These are phyloP conservation scores for Lochmaea capreae DNA, from an alignment of 2,888 invertebrate species.

Conservation along the genomic window DNA sequence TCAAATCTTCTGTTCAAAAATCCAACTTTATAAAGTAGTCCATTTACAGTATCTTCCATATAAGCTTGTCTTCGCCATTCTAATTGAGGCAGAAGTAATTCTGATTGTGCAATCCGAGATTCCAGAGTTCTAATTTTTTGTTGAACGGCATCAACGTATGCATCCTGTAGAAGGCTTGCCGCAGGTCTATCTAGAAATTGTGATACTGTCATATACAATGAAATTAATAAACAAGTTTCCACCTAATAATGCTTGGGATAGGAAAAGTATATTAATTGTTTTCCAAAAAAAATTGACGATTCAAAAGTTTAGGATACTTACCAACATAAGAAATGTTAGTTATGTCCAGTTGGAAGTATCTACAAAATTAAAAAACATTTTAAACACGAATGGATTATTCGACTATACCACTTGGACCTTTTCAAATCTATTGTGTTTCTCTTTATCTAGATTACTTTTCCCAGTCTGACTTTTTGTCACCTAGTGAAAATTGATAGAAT, in stretches of 20 bases:
- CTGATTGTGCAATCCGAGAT: constrained; percentile 63
- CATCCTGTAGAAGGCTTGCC: constrained; percentile 62
- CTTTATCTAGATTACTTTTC: no score
- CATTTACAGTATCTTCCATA: constrained; percentile 65
- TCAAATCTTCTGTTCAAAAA: constrained; percentile 67
- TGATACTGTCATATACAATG: neutral
- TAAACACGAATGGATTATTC: no score
- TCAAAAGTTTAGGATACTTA: constrained; percentile 54
- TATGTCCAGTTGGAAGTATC: constrained; percentile 65
- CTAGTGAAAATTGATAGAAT: no score
- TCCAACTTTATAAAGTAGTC: constrained; percentile 64
- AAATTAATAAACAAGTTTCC: no score
- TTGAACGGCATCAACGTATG: constrained; percentile 66
- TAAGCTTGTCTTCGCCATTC: constrained; percentile 64
- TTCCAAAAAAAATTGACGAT: neutral
- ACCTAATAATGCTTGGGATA: no score
- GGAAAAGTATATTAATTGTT: no score
- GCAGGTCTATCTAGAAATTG: constrained; percentile 51
- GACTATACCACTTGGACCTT: no score
- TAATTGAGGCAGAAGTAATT: constrained; percentile 64
- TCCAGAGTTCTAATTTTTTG: constrained; percentile 65
- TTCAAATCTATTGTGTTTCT: no score
- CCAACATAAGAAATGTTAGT: constrained; percentile 65
- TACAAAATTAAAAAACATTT: constrained; percentile 50
- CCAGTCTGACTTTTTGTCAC: no score